Conservation (phyloP, 2,113 vertebrate species). For the Grus americana region DNA sequence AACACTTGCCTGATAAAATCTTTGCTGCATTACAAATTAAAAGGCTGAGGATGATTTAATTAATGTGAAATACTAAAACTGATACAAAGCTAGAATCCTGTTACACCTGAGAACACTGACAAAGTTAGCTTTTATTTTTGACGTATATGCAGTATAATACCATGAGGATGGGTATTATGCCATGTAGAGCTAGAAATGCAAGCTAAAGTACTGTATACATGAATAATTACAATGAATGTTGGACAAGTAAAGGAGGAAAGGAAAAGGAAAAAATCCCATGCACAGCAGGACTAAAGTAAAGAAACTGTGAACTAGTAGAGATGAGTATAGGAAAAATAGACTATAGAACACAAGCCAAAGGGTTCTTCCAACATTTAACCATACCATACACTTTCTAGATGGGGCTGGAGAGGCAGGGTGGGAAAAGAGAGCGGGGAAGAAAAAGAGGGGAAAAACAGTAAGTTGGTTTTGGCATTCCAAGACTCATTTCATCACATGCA, state of each 20-base stretch:
- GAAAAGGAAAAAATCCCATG: conserved; percentile 26
- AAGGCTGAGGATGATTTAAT: conserved; percentile 32
- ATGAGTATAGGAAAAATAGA: neutral
- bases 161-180: conserved; percentile 28
- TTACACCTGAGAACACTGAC: neutral
- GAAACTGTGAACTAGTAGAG: neutral
- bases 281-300: conserved; percentile 40
- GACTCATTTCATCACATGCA: conserved; percentile 65
- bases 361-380: conserved; percentile 13
- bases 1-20: conserved; percentile 11
- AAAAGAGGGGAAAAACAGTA: neutral
- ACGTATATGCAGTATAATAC: neutral
- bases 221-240: conserved; percentile 34
- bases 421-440: neutral
- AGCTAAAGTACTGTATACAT: conserved; percentile 3
- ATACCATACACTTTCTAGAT: conserved; percentile 24
- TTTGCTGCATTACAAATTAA: conserved; percentile 22
- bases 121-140: neutral
- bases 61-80: conserved; percentile 10
- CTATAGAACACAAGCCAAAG: conserved; percentile 1
- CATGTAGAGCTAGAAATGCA: neutral
- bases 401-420: neutral
- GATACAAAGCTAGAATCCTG: neutral
- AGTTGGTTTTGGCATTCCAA: conserved; percentile 49
- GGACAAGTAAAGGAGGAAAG: neutral